Conservation (phyloP, 2,113 vertebrate genomes). For the Psittacula cyanocephala region DNA sequence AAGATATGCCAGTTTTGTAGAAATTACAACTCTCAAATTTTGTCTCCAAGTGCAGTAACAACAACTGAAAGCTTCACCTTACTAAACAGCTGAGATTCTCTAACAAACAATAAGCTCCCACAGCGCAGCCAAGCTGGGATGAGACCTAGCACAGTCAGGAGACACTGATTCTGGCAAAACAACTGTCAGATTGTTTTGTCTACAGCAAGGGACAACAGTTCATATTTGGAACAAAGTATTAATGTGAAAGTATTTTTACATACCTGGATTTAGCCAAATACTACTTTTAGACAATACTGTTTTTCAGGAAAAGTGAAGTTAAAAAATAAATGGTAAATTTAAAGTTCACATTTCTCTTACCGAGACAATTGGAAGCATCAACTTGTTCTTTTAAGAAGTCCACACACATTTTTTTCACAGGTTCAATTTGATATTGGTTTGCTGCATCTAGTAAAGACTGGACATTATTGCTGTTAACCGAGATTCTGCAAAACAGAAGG, state of each 20-base stretch:
- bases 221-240: neutral
- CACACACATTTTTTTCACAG: constrained; percentile 99
- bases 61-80: neutral
- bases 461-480: constrained; percentile 96
- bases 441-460: constrained; percentile 95
- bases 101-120: neutral
- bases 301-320: neutral
- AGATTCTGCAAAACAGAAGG: constrained; percentile 84
- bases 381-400: constrained; percentile 97
- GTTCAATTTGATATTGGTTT: constrained; percentile 98
- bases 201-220: neutral
- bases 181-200: neutral
- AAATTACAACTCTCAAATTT: neutral
- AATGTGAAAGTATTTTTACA: neutral
- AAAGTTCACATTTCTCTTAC: constrained; percentile 72
- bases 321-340: neutral
- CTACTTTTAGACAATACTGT: neutral
- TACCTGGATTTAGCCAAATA: neutral
- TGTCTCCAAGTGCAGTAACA: neutral
- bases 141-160: neutral
- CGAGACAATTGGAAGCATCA: constrained; percentile 95
- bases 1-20: neutral
- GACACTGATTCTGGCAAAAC: neutral
- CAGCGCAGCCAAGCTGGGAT: neutral
- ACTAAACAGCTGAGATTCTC: neutral